phyloP scores from a whole-genome alignment of 2,113 vertebrate species.

The Recurvirostra avosetta region DNA sequence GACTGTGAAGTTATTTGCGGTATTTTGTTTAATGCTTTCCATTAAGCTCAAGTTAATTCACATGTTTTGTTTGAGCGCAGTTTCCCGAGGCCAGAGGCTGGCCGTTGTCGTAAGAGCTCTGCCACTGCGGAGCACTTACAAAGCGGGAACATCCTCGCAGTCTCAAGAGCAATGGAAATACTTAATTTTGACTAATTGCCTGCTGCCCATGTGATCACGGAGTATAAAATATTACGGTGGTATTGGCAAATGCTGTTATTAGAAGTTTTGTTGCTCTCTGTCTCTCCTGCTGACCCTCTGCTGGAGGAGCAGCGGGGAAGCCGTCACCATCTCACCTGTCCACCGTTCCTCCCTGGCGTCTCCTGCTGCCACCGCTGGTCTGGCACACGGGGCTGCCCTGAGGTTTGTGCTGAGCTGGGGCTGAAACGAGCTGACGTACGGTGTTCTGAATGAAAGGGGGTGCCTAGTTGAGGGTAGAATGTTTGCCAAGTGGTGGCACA shows the following conservation, averaged over 20 bases:
- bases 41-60: background rate
- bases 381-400: background rate
- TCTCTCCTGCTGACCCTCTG: accelerated
- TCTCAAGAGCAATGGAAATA: background rate
- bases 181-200: background rate
- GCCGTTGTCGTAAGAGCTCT: accelerated
- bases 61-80: background rate
- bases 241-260: background rate
- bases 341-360: accelerated
- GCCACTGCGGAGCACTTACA: background rate
- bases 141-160: background rate
- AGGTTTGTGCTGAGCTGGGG: background rate
- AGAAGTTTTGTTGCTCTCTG: background rate
- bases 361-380: accelerated
- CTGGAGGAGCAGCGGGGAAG: background rate
- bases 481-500: background rate
- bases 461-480: background rate
- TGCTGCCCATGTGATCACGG: background rate
- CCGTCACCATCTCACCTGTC: accelerated
- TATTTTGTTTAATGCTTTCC: background rate
- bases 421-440: accelerated
- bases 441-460: background rate
- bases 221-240: accelerated
- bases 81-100: background rate
- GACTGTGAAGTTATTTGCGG: background rate